phyloP scores from a whole-genome alignment of 1,140 invertebrate genomes.

The Capitella teleta region DNA sequence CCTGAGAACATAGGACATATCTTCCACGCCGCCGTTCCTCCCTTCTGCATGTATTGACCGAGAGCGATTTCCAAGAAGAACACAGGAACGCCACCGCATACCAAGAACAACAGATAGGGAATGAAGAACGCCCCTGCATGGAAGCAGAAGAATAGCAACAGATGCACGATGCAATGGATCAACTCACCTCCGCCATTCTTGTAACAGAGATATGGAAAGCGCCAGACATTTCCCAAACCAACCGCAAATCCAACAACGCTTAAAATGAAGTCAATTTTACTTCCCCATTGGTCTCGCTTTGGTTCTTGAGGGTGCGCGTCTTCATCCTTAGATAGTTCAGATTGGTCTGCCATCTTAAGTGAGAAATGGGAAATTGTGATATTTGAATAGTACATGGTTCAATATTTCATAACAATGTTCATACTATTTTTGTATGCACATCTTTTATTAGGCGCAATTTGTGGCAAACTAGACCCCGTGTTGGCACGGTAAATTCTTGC shows the following conservation, averaged over 20 bases:
- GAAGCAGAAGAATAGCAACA: not conserved
- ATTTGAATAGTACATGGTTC: too few species aligned
- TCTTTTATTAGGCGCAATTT: too few species aligned
- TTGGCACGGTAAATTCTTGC: too few species aligned
- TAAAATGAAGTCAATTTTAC: constrained; percentile 1
- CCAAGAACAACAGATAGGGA: constrained; percentile 11
- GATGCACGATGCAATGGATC: not conserved
- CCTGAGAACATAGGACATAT: constrained; percentile 7
- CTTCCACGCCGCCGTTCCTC: constrained; percentile 3
- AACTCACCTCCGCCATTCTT: constrained; percentile 13
- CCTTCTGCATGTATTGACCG: constrained; percentile 8
- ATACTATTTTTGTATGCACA: too few species aligned
- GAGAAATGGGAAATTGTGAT: too few species aligned
- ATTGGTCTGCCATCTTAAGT: too few species aligned
- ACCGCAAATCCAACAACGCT: constrained; percentile 10
- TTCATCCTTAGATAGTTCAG: too few species aligned
- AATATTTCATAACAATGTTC: too few species aligned
- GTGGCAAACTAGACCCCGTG: too few species aligned
- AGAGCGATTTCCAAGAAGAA: constrained; percentile 11
- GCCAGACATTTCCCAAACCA: constrained; percentile 12
- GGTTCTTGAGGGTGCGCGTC: too few species aligned
- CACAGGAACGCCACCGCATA: constrained; percentile 13
- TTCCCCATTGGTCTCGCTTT: constrained; percentile 4
- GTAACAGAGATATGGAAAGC: too few species aligned
- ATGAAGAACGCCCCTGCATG: constrained; percentile 14